A percentile compares a stretch with the other conserved stretches of the same genome.
Conservation (phyloP, 2,797 vertebrate species). For the Halcyon smyrnensis region DNA sequence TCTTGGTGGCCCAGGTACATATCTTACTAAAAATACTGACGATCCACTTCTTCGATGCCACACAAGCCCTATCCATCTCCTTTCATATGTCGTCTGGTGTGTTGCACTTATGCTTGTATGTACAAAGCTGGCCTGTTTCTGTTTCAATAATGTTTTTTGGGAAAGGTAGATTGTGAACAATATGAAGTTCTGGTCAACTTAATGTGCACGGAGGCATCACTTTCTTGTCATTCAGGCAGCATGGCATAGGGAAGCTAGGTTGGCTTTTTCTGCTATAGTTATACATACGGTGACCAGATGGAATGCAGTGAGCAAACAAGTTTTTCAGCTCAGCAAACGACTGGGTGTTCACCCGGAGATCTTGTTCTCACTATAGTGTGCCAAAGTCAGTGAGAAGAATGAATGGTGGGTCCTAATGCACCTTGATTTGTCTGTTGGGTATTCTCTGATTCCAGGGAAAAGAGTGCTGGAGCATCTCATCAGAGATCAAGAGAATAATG, state of each 20-base stretch:
- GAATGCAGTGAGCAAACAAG: conserved; percentile 28
- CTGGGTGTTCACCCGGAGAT: conserved; percentile 9
- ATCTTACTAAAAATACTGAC: not conserved
- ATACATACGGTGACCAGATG: not conserved
- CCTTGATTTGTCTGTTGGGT: not conserved
- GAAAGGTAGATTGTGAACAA: not conserved
- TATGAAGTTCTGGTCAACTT: not conserved
- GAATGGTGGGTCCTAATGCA: not conserved
- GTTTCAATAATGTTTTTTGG: not conserved
- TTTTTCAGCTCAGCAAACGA: conserved; percentile 52
- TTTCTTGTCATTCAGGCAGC: not conserved
- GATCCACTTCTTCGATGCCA: not conserved
- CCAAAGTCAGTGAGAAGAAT: not conserved
- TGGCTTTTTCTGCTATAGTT: conserved; percentile 30
- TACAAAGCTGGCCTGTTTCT: not conserved
- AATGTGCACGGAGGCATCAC: not conserved
- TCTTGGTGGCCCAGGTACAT: not conserved
- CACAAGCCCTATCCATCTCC: not conserved
- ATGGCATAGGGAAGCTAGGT: not conserved
- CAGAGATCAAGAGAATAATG: not conserved
- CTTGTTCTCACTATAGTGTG: not conserved
- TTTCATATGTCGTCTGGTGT: not conserved
- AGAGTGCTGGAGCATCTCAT: not conserved
- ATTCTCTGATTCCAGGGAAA: not conserved
- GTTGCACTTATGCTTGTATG: not conserved